Evolutionary conservation across 1,140 invertebrate genomes (phyloP).

Genomic region (Acromyrmex charruanus): DNA sequence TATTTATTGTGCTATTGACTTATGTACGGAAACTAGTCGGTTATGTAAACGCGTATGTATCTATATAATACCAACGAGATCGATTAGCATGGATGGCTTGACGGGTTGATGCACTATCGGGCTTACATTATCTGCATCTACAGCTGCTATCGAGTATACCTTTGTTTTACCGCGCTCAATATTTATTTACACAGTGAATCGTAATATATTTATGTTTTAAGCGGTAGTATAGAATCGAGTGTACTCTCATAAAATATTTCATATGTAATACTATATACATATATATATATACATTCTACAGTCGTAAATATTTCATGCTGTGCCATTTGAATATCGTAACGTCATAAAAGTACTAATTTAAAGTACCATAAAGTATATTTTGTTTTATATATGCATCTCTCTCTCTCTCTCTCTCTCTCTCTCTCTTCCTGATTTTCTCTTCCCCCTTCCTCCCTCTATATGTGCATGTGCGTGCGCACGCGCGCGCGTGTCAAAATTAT

Average conservation of each 20-base stretch:
- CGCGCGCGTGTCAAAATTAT: background rate
- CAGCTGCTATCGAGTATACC: slow-evolving; percentile 47
- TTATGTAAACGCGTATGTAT: slow-evolving; percentile 50
- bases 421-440: background rate
- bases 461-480: background rate
- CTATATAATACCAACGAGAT: slow-evolving; percentile 58
- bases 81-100: slow-evolving; percentile 62
- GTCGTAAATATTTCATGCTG: background rate
- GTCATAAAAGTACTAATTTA: slow-evolving; percentile 29
- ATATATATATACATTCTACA: background rate
- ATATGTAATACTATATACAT: background rate
- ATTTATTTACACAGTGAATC: slow-evolving; percentile 50
- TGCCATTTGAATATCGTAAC: slow-evolving; percentile 10
- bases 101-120: slow-evolving; percentile 62
- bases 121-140: slow-evolving; percentile 57
- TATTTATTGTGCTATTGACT: slow-evolving; percentile 28
- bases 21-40: slow-evolving; percentile 45
- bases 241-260: slow-evolving; percentile 35
- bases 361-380: background rate
- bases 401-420: background rate
- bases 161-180: slow-evolving; percentile 32
- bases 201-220: slow-evolving; percentile 45
- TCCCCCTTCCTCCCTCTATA: background rate
- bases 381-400: background rate
- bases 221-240: background rate